A percentile compares a stretch with the other conserved stretches of the same genome.
Evolutionary conservation across 2,888 invertebrate species (phyloP).

Genomic region (Elegia similella): DNA sequence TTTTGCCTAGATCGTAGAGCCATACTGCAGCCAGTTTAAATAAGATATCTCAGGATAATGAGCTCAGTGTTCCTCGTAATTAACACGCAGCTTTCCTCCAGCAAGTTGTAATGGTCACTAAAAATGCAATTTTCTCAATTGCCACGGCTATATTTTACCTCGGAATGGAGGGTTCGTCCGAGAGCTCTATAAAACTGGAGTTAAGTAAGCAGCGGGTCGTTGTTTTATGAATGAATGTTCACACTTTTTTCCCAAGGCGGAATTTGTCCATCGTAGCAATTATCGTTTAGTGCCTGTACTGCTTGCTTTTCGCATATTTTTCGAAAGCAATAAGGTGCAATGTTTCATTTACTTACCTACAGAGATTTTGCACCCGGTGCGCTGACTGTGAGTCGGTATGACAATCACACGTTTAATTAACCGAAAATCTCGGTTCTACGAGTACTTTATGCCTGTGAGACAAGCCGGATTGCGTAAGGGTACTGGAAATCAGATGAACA

Average conservation of each 20-base stretch:
- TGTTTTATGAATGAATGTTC: neutral
- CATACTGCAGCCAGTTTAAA: slow-evolving; percentile 29
- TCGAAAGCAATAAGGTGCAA: neutral
- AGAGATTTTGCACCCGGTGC: neutral
- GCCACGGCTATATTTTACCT: neutral
- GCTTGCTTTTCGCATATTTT: neutral
- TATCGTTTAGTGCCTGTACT: neutral
- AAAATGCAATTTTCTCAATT: neutral
- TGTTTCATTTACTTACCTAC: neutral
- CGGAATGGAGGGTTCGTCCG: neutral
- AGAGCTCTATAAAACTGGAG: neutral
- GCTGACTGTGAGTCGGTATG: slow-evolving; percentile 6
- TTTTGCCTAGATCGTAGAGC: slow-evolving; percentile 23
- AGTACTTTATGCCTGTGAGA: neutral
- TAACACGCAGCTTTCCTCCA: slow-evolving; percentile 16
- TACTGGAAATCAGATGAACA: slow-evolving; percentile 28
- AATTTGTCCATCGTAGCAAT: neutral
- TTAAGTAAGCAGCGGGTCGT: neutral
- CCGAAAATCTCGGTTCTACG: neutral
- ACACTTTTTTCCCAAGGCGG: neutral
- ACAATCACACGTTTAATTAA: neutral
- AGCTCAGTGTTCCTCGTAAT: slow-evolving; percentile 22
- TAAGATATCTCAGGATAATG: slow-evolving; percentile 32
- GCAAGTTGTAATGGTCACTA: neutral
- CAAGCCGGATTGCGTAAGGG: neutral